Evolutionary conservation across 2,113 vertebrate genomes (phyloP), one percentile per base, ranked within the genome.

Genomic region (Mirounga angustirostris): DNA sequence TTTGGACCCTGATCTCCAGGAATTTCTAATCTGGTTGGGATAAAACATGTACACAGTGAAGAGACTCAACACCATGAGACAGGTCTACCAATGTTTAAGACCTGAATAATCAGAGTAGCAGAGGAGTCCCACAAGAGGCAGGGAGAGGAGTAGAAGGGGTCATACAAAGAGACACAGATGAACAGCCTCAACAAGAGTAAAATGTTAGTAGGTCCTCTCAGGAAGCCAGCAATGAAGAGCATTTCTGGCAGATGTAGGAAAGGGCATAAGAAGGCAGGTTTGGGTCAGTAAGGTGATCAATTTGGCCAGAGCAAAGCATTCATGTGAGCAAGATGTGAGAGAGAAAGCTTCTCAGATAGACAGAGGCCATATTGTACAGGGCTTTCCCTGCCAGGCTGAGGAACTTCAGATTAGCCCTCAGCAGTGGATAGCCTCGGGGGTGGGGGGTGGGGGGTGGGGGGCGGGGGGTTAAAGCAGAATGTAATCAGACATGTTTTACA

Each of bases 361-460:
- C 63, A 81, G 36, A 86, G 40, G 43, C 63, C 56, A 28, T 92
- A 16, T 52, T 80, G 40, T 93, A 6, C 80, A 87, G 28, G 15
- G 54, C 22, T 94, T 91, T 85, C 65, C 74, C 58, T 86, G 24
- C 43, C 52, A 96, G 43, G 4, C 26, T 43, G 5, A 94, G 59
- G 85, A 96, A 65, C 40, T 81, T 84, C 26, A 95, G 12, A 94
- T 74, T 89, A 73, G 79, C 69, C 26, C 91, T 93, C 40, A n/a
- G 18, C 30, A 61, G 13, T 93, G 36, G 83, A 33, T 1, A 89
- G 74, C 58, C 30, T 28, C 36, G 0, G 43, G 22, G 33, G 59
- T 1, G 13, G 46, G 16, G 59, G 52, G 10, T 15, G 2, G 36
- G 10, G 36, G 36, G 4, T 87, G 13, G 46, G 16, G 59, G 52